Conservation (phyloP, 2,888 invertebrate genomes). For the Malacosoma neustria region DNA sequence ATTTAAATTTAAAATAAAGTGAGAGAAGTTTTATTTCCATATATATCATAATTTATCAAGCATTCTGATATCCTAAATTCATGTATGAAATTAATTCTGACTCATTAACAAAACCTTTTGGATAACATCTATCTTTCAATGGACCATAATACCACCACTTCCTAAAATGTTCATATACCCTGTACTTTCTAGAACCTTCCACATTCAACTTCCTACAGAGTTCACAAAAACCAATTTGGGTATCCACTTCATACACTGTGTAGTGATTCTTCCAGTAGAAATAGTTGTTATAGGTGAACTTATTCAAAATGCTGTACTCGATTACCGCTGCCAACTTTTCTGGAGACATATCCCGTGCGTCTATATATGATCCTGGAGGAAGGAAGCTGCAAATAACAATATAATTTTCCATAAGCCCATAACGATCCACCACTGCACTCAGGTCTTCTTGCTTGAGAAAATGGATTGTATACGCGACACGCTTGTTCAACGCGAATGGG, state of each 20-base stretch:
- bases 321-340: conserved; percentile 32
- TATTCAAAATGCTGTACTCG: conserved; percentile 27
- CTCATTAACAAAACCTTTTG: conserved; percentile 25
- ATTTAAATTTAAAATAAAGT: too few species aligned
- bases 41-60: too few species aligned
- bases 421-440: too few species aligned
- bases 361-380: conserved; percentile 46
- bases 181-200: conserved; percentile 12
- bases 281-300: conserved; percentile 28
- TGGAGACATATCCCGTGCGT: conserved; percentile 18
- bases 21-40: too few species aligned
- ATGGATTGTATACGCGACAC: too few species aligned
- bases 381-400: conserved; percentile 46
- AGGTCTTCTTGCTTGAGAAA: too few species aligned
- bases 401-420: too few species aligned
- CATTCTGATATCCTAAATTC: too few species aligned
- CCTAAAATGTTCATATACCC: conserved; percentile 31
- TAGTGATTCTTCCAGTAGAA: conserved; percentile 43
- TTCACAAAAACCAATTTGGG: conserved; percentile 35
- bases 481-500: too few species aligned
- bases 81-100: conserved; percentile 23
- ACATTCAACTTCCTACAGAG: conserved; percentile 40
- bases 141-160: conserved; percentile 46
- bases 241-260: conserved; percentile 24
- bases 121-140: conserved; percentile 23